These are phyloP conservation scores for Neodiprion fabricii DNA, from an alignment of 1,140 invertebrate species.

Conservation along the genomic window DNA sequence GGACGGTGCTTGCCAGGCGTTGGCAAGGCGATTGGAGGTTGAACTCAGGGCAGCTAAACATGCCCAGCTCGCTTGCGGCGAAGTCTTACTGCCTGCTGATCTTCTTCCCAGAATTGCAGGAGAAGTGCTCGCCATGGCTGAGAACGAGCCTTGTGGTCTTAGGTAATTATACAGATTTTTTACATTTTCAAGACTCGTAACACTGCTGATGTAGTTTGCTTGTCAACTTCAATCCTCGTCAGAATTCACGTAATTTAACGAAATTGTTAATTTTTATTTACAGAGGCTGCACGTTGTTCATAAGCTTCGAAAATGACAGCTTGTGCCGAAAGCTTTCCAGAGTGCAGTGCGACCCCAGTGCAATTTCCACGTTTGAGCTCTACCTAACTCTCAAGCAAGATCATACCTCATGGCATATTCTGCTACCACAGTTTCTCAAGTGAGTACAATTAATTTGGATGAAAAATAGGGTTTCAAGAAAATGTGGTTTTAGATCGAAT, in stretches of 20 bases:
- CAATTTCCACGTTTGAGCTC: slow-evolving; percentile 85
- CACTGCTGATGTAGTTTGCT: neutral
- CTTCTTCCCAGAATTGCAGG: slow-evolving; percentile 76
- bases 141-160: slow-evolving; percentile 85
- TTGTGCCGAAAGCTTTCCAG: slow-evolving; percentile 67
- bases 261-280: slow-evolving; percentile 38
- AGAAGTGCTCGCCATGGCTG: slow-evolving; percentile 79
- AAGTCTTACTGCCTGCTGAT: slow-evolving; percentile 81
- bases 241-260: neutral
- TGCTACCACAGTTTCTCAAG: slow-evolving; percentile 86
- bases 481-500: neutral
- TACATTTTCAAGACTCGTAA: neutral
- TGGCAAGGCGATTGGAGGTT: slow-evolving; percentile 75
- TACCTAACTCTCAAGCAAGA: slow-evolving; percentile 84
- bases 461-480: no score
- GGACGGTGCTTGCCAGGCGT: slow-evolving; percentile 57
- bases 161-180: slow-evolving; percentile 45
- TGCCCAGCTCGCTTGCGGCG: slow-evolving; percentile 77
- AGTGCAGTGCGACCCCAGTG: slow-evolving; percentile 82
- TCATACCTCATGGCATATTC: slow-evolving; percentile 79
- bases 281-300: slow-evolving; percentile 77
- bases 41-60: slow-evolving; percentile 79
- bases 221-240: neutral
- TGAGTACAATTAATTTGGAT: slow-evolving; percentile 61
- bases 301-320: slow-evolving; percentile 74